phyloP scores from a whole-genome alignment of 1,140 invertebrate genomes.

The Brachionus sp. region DNA sequence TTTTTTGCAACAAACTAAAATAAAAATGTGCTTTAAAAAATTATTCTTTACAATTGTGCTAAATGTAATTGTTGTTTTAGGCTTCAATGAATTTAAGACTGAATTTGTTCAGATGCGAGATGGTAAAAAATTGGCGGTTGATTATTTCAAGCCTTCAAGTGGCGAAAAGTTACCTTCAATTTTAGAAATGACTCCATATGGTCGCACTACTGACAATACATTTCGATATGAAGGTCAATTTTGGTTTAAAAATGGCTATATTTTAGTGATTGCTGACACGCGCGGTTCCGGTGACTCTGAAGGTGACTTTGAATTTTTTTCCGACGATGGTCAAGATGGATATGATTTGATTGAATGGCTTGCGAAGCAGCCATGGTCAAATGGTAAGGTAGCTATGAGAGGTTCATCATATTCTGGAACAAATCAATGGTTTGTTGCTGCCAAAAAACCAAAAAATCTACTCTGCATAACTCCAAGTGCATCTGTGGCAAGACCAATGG shows the following conservation, averaged over 20 bases:
- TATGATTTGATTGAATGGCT: slow-evolving; percentile 42
- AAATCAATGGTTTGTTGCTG: slow-evolving; percentile 24
- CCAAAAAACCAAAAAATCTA: background rate
- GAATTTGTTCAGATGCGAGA: background rate
- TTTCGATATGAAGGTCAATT: background rate
- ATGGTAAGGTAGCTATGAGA: background rate
- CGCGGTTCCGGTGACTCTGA: slow-evolving; percentile 8
- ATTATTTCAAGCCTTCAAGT: background rate
- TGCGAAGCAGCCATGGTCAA: background rate
- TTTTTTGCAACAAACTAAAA: too few relatives aligned
- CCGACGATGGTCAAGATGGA: background rate
- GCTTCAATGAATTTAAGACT: background rate
- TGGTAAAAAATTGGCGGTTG: background rate
- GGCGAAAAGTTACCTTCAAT: background rate
- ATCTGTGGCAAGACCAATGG: background rate
- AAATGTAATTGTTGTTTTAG: too few relatives aligned
- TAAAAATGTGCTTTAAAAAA: too few relatives aligned
- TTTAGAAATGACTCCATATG: slow-evolving; percentile 35
- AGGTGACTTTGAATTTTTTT: slow-evolving; percentile 15
- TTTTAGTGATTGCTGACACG: slow-evolving; percentile 24
- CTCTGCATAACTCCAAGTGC: slow-evolving; percentile 19
- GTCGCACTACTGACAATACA: background rate
- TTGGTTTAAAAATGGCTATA: background rate
- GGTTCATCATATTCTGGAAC: slow-evolving; percentile 17
- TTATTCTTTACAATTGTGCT: too few relatives aligned